phyloP scores from a whole-genome alignment of 2,797 vertebrate genomes.

The Phataginus tricuspis region DNA sequence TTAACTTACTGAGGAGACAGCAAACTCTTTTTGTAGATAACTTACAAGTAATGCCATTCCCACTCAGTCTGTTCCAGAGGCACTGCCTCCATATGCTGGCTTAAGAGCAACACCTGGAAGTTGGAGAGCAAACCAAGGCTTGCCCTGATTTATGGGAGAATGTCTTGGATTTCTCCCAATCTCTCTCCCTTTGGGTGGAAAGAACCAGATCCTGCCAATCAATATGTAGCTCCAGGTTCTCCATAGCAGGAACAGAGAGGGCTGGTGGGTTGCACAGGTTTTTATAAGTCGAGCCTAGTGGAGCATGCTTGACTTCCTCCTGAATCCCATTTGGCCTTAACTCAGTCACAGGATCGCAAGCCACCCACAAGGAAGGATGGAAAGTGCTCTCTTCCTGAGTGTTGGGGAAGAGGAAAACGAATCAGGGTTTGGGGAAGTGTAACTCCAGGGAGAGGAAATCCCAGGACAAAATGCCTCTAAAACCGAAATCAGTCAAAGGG shows the following conservation, averaged over 20 bases:
- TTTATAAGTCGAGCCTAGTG: background rate
- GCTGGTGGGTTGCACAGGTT: accelerated
- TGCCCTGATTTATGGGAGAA: background rate
- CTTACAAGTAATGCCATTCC: background rate
- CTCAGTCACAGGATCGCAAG: background rate
- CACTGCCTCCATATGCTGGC: background rate
- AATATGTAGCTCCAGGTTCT: background rate
- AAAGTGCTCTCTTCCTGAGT: background rate
- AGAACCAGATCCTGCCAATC: background rate
- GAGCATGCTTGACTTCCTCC: background rate
- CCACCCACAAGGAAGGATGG: background rate
- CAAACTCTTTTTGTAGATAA: background rate
- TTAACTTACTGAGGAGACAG: background rate
- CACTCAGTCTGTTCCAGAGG: background rate
- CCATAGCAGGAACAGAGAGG: background rate
- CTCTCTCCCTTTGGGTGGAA: background rate
- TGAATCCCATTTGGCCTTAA: background rate
- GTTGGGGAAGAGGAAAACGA: background rate
- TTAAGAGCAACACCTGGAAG: background rate
- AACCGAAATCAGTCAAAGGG: too few species aligned
- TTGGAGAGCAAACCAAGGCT: background rate
- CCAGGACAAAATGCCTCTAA: too few species aligned
- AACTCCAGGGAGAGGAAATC: too few species aligned
- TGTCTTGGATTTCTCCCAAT: background rate
- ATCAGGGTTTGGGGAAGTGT: too few species aligned